Evolutionary conservation across 1,140 invertebrate species (phyloP).

Genomic region (Riptortus pedestris): DNA sequence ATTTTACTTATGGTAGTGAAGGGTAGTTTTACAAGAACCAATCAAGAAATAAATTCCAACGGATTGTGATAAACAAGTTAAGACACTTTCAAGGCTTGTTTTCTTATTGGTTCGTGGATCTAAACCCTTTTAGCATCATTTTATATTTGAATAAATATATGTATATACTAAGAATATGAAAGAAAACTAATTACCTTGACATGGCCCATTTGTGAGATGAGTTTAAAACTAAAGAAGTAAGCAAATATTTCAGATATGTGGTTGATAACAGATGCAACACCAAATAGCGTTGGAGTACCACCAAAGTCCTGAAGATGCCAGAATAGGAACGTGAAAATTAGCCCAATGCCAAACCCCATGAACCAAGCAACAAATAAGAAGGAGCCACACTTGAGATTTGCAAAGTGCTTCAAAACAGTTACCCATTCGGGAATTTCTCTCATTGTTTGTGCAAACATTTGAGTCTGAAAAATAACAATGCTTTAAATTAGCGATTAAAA

Average conservation of each 20-base stretch:
- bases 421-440: conserved; percentile 85
- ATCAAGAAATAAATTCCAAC: too few species aligned
- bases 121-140: too few species aligned
- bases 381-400: conserved; percentile 79
- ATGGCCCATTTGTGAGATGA: conserved; percentile 88
- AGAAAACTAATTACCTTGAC: conserved; percentile 56
- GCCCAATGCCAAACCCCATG: conserved; percentile 98
- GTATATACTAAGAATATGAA: too few species aligned
- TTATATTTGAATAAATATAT: too few species aligned
- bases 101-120: too few species aligned
- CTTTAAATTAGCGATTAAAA: background rate
- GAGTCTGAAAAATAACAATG: conserved; percentile 50
- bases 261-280: conserved; percentile 95
- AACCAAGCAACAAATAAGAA: conserved; percentile 96
- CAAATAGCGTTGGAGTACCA: conserved; percentile 92
- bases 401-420: conserved; percentile 79
- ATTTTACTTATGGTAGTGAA: too few species aligned
- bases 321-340: conserved; percentile 98
- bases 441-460: conserved; percentile 88
- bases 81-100: too few species aligned
- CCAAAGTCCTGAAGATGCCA: conserved; percentile 97
- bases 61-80: too few species aligned
- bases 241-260: conserved; percentile 97
- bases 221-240: conserved; percentile 92
- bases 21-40: too few species aligned